Base-by-base conservation (phyloP, 2,797 vertebrate genomes). In the Linurgus olivaceus region DNA sequence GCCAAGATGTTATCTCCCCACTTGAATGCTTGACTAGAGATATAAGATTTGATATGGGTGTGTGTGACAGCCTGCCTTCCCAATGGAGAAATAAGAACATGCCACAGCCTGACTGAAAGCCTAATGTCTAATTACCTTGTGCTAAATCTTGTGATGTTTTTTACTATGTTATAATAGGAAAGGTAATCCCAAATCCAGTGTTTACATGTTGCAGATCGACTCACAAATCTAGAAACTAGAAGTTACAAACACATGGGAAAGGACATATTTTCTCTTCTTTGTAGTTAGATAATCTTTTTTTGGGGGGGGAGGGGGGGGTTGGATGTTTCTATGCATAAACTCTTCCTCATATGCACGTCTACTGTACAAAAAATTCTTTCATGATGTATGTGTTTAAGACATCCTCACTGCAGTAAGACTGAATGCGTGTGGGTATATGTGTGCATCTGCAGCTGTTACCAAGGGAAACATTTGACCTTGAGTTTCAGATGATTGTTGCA, bases 341-440 rank as follows among this genome's bases (percentile, higher is more conserved):
- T 68, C 12, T 52, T 38, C 52, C 28, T 73, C 1, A 3, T 59
- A 25, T 45, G 11, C n/a, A 17, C 0, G 0, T 29, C 26, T 80
- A 13, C 28, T 63, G 2, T 54, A 33, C 11, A 13, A 59, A 33
- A 62, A 44, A 47, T 35, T 40, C 13, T 61, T 88, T 71, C 11
- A 11, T 24, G 10, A n/a, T 7, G 1, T 55, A 3, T 55, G 2
- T 47, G 50, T 62, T 78, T 6, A 42, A 38, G 58, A 13, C 10
- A 73, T 44, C 6, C 7, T 70, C 13, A 1, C 12, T 62, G 40
- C 37, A 77, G 13, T 9, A 29, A 73, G 20, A 4, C 10, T 28
- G 61, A 67, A 37, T 54, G 25, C 70, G 20, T 58, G 44, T 59
- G 37, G 6, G 18, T 74, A 3, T 3, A 3, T 20, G 26, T 7